Base-by-base conservation (phyloP, 2,113 vertebrate species). In the Pongo pygmaeus region DNA sequence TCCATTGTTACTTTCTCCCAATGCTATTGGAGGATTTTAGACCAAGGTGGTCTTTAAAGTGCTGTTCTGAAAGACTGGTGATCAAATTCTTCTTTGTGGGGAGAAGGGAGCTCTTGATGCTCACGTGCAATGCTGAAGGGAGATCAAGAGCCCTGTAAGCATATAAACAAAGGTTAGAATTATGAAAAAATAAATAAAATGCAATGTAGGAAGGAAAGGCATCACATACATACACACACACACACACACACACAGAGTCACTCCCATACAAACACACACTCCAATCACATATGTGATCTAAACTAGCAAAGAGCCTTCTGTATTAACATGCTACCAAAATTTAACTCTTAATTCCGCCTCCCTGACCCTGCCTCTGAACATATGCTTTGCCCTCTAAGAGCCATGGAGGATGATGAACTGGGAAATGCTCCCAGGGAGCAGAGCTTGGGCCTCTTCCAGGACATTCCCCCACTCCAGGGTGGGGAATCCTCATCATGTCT, bases 381-480 rank as follows among this genome's bases (percentile, higher is more conserved):
- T 2, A 17, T 1, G 27, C 3, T 27, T 64, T 16, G 43, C 20
- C 46, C 67, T 48, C 20, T 25, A 32, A 55, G 57, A 88, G 20
- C 38, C 48, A 0, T 6, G 40, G 25, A 30, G 5, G 80, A 22
- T 0, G 2, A 40, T 48, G 35, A 20, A 23, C 18, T 16, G 13
- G 22, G 23, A 17, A 20, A 1, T 52, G 0, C 38, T 23, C 27
- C 12, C 61, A 48, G 20, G n/a, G 1, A 75, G 55, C 46, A 55
- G 20, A 70, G 4, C 22, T 0, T 5, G n/a, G 16, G 11, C 1
- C 6, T 23, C 14, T 11, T 17, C 25, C 2, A 89, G 30, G 32
- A 8, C 10, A 23, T 5, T 8, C 4, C 27, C 5, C 23, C 3
- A 10, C 38, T 20, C 7, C 0, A 5, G 20, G 2, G 13, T 1